Evolutionary conservation across 2,797 vertebrate species (phyloP), one percentile per base, ranked within the genome.

Genomic region (Danio aesculapii): DNA sequence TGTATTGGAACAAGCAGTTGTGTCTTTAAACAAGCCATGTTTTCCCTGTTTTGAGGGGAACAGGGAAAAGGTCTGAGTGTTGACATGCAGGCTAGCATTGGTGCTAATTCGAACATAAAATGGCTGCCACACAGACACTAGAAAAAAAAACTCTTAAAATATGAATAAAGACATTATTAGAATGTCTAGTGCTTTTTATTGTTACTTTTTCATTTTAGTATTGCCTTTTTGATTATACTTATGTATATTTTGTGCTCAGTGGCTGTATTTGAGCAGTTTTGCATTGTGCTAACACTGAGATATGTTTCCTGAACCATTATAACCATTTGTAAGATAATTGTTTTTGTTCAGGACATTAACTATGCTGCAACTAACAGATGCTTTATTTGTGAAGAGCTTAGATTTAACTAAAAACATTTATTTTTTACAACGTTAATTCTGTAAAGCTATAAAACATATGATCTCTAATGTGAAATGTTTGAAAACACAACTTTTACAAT

Each of bases 51-150:
- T 50, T 49, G 13, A n/a, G n/a, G n/a, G n/a, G n/a, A n/a, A n/a
- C n/a, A n/a, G n/a, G n/a, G n/a, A n/a, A n/a, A n/a, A n/a, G n/a
- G n/a, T n/a, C n/a, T n/a, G n/a, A 8, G 52, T 13, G n/a, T 52
- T 17, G 39, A 16, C 14, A 62, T n/a, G 17, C 46, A 50, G 13
- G 41, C n/a, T 59, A 17, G 7, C 3, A 8, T 30, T 5, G 9
- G 39, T 1, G 11, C 16, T 52, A 44, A 53, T 59, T 10, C 52
- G 39, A 52, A n/a, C 43, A 21, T 55, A 76, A 76, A 62, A 76
- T 76, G 61, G 74, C 74, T 76, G 61, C 74, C 47, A 6, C 21
- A 43, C 47, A 11, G 44, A 11, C 9, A 10, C 19, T 14, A 16
- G 44, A 6, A n/a, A 8, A 19, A 14, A 21, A 10, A 0, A 8